Percentiles rank a stretch among this genome's conserved stretches.
phyloP scores from a whole-genome alignment of 2,888 invertebrate genomes.

The Mimumesa dahlbomi region DNA sequence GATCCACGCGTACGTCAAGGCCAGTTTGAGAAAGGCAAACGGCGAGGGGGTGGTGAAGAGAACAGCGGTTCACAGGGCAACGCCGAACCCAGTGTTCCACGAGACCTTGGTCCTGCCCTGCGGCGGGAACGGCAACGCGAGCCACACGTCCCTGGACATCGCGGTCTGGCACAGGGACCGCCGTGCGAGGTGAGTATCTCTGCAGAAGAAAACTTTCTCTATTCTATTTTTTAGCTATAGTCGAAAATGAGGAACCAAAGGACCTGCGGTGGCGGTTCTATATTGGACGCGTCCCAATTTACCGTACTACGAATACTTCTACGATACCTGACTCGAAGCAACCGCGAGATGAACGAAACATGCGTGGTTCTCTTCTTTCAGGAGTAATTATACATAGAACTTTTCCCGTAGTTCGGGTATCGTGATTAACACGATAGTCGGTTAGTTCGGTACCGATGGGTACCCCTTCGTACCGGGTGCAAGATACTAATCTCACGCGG shows the following conservation, averaged over 20 bases:
- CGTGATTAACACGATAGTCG: too few species aligned
- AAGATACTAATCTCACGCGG: slow-evolving; percentile 52
- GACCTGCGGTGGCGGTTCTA: too few species aligned
- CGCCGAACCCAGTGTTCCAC: slow-evolving; percentile 89
- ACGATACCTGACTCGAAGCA: too few species aligned
- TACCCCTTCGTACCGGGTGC: slow-evolving; percentile 35
- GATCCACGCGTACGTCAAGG: slow-evolving; percentile 92
- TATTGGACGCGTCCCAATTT: too few species aligned
- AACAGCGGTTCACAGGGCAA: slow-evolving; percentile 90
- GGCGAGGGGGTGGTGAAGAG: slow-evolving; percentile 86
- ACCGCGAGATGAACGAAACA: too few species aligned
- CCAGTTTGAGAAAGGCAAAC: slow-evolving; percentile 79
- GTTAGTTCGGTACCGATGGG: slow-evolving; percentile 17
- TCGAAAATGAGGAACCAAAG: too few species aligned
- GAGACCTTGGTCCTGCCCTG: slow-evolving; percentile 88
- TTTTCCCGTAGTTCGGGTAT: too few species aligned
- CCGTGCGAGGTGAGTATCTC: slow-evolving; percentile 86
- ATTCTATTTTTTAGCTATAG: too few species aligned
- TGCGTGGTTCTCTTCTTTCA: too few species aligned
- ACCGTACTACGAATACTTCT: too few species aligned
- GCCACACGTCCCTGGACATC: slow-evolving; percentile 85
- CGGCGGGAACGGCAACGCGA: slow-evolving; percentile 78
- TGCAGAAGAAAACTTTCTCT: slow-evolving; percentile 7
- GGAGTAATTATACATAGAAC: too few species aligned
- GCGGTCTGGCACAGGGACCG: slow-evolving; percentile 94